Evolutionary conservation across 2,113 vertebrate species (phyloP).

Genomic region (Chionodraco myersi): DNA sequence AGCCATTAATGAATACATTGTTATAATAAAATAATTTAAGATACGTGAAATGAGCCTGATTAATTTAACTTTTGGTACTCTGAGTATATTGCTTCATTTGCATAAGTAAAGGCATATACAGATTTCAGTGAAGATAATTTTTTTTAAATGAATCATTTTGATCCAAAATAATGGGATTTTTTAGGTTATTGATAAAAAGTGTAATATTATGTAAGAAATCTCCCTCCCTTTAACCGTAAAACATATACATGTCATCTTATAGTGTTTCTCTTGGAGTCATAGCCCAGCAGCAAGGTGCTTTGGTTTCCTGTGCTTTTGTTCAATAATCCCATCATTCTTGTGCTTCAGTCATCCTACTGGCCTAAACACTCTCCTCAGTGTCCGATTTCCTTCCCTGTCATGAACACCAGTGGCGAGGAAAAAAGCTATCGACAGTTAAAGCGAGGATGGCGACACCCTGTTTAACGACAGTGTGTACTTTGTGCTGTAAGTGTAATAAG

Average conservation of each 20-base stretch:
- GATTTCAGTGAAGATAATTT: too few relatives aligned
- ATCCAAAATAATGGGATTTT: too few relatives aligned
- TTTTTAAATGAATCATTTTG: too few relatives aligned
- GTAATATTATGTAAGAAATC: too few relatives aligned
- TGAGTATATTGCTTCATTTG: too few relatives aligned
- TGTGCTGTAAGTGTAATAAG: conserved; percentile 66
- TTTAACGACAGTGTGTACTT: conserved; percentile 72
- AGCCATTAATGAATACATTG: too few relatives aligned
- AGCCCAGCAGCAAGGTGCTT: conserved; percentile 18
- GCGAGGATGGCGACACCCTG: conserved; percentile 69
- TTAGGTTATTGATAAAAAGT: too few relatives aligned
- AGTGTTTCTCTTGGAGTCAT: conserved; percentile 4
- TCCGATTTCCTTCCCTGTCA: conserved; percentile 59
- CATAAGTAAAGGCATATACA: too few relatives aligned
- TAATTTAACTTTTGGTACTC: too few relatives aligned
- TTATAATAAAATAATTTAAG: too few relatives aligned
- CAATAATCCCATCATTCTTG: conserved; percentile 30
- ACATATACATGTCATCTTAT: neutral
- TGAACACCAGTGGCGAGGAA: conserved; percentile 22
- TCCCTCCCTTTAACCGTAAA: neutral
- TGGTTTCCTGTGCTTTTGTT: conserved; percentile 28
- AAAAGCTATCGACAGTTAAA: conserved; percentile 61
- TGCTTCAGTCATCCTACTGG: conserved; percentile 43
- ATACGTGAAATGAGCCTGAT: too few relatives aligned
- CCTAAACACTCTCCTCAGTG: conserved; percentile 43